Conservation (phyloP, 2,113 vertebrate genomes). For the Lota lota region DNA sequence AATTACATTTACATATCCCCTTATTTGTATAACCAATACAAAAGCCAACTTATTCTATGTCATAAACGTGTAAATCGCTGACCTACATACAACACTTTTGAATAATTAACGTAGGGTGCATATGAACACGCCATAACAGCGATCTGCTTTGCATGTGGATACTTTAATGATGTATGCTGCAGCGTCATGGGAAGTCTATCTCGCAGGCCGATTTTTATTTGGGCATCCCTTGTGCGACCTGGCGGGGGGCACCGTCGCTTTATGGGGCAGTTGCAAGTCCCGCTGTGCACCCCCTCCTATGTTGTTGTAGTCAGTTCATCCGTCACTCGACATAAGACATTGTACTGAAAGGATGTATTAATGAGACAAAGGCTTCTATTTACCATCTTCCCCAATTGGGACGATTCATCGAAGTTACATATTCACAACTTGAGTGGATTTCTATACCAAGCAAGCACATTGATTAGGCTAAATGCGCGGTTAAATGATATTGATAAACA, state of each 20-base stretch:
- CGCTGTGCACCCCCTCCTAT: conserved; percentile 45
- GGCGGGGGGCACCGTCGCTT: conserved; percentile 16
- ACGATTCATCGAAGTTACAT: conserved; percentile 31
- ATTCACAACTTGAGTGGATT: conserved; percentile 13
- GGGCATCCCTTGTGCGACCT: conserved; percentile 10
- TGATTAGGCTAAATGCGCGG: not conserved
- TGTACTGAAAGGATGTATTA: conserved; percentile 71
- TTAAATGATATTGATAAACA: not conserved
- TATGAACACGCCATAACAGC: no score
- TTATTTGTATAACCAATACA: no score
- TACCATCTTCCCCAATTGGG: conserved; percentile 20
- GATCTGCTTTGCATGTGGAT: no score
- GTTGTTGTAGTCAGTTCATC: conserved; percentile 72
- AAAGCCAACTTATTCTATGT: no score
- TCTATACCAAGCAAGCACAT: not conserved
- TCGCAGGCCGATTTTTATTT: conserved; percentile 1
- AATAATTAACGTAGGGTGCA: no score
- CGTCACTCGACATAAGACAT: conserved; percentile 70
- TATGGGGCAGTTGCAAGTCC: conserved; percentile 51
- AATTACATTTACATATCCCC: no score
- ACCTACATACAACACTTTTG: no score
- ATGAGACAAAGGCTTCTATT: conserved; percentile 75
- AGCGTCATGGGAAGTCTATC: not conserved
- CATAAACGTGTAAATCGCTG: no score
- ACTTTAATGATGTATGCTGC: not conserved